These are phyloP conservation scores for Phalacrocorax carbo DNA, from an alignment of 2,113 vertebrate genomes.

Conservation along the genomic window DNA sequence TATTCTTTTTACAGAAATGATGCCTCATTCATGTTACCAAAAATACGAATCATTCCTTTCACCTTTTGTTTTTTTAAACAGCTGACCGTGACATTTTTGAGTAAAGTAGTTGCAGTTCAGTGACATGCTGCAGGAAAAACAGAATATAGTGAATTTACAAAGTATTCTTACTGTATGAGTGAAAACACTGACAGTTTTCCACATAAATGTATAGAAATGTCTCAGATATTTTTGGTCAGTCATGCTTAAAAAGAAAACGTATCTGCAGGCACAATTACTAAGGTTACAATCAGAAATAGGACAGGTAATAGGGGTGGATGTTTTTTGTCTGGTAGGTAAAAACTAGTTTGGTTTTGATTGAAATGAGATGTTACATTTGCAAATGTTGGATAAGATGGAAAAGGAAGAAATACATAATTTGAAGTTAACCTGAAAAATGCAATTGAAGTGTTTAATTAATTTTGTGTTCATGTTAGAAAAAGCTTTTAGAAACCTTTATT, in stretches of 20 bases:
- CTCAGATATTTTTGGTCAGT: background rate
- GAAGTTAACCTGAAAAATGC: background rate
- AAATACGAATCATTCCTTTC: background rate
- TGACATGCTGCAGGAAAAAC: background rate
- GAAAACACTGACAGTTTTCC: background rate
- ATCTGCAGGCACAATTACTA: background rate
- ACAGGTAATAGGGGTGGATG: background rate
- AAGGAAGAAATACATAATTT: background rate
- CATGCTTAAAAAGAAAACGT: slow-evolving; percentile 1
- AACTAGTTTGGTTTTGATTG: background rate
- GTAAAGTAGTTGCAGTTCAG: slow-evolving; percentile 40
- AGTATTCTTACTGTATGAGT: background rate
- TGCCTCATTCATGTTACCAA: slow-evolving; percentile 33
- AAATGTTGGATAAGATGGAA: background rate
- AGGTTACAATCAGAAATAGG: background rate
- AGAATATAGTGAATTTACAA: background rate
- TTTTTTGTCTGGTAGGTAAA: background rate
- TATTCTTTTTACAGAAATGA: slow-evolving; percentile 27
- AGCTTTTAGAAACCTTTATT: background rate
- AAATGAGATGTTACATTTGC: background rate
- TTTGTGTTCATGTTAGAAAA: background rate
- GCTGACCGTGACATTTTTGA: slow-evolving; percentile 29
- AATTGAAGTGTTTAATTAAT: background rate
- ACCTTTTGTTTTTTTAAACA: background rate
- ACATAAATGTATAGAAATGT: background rate